phyloP scores from a whole-genome alignment of 2,888 invertebrate species.

The Dryobota labecula region DNA sequence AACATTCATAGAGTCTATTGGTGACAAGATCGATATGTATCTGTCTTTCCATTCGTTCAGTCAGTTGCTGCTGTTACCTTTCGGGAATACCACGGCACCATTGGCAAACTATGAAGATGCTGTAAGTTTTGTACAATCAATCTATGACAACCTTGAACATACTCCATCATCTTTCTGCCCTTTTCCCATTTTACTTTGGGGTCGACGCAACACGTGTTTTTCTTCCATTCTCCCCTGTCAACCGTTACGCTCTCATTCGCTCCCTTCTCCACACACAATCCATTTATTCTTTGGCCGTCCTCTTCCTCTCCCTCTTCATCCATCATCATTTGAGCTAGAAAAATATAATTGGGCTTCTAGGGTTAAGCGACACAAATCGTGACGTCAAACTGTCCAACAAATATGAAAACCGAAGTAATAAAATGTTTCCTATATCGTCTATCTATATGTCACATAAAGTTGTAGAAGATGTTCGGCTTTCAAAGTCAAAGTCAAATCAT shows the following conservation, averaged over 20 bases:
- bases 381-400: not conserved
- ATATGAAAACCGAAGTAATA: not conserved
- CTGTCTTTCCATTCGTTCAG: constrained; percentile 93
- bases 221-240: too few relatives aligned
- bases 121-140: constrained; percentile 64
- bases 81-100: constrained; percentile 76
- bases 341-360: too few relatives aligned
- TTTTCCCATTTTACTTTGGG: too few relatives aligned
- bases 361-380: not conserved
- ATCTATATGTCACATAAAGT: not conserved
- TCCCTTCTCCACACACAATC: too few relatives aligned
- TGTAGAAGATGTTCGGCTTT: not conserved
- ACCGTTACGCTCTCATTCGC: too few relatives aligned
- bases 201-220: too few relatives aligned
- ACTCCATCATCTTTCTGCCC: too few relatives aligned
- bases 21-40: constrained; percentile 82
- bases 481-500: too few relatives aligned
- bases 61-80: constrained; percentile 92
- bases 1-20: constrained; percentile 67
- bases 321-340: too few relatives aligned
- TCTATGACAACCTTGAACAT: not conserved
- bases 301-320: not conserved
- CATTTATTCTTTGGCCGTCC: too few relatives aligned
- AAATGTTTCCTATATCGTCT: not conserved
- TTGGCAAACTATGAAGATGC: constrained; percentile 76